Percentiles rank a stretch among this genome's conserved stretches.
phyloP scores from a whole-genome alignment of 2,113 vertebrate genomes.

The Cochlearius cochlearius region DNA sequence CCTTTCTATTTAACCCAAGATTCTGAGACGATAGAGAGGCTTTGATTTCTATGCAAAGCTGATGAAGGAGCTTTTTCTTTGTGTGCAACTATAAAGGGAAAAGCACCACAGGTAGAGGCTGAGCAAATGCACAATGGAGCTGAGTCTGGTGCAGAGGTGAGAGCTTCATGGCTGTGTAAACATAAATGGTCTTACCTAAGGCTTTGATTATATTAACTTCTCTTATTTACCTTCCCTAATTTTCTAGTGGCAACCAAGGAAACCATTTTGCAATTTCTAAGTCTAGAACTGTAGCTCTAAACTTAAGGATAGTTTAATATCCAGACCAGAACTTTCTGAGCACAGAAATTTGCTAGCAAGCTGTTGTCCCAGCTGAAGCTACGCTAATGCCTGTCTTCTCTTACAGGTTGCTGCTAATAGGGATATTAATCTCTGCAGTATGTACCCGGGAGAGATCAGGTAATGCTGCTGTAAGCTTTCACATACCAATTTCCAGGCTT shows the following conservation, averaged over 20 bases:
- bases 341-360: neutral
- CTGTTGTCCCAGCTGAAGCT: neutral
- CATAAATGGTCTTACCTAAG: fast-evolving
- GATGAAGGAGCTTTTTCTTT: neutral
- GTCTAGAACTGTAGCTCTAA: neutral
- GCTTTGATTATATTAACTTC: fast-evolving
- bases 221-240: fast-evolving
- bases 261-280: fast-evolving
- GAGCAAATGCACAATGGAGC: neutral
- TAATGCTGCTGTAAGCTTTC: neutral
- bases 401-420: neutral
- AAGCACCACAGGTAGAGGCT: fast-evolving
- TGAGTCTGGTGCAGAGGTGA: neutral
- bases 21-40: fast-evolving
- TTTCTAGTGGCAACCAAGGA: neutral
- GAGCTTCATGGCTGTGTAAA: neutral
- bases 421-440: neutral
- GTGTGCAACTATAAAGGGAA: neutral
- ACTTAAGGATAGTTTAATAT: neutral
- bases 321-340: fast-evolving
- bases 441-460: neutral
- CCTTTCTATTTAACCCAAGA: fast-evolving
- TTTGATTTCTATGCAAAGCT: fast-evolving
- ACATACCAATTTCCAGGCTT: fast-evolving
- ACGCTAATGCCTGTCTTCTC: neutral